Percentiles rank a stretch among this genome's conserved stretches.
These are phyloP conservation scores for Spialia ferax DNA, from an alignment of 2,888 invertebrate genomes.

Conservation along the genomic window DNA sequence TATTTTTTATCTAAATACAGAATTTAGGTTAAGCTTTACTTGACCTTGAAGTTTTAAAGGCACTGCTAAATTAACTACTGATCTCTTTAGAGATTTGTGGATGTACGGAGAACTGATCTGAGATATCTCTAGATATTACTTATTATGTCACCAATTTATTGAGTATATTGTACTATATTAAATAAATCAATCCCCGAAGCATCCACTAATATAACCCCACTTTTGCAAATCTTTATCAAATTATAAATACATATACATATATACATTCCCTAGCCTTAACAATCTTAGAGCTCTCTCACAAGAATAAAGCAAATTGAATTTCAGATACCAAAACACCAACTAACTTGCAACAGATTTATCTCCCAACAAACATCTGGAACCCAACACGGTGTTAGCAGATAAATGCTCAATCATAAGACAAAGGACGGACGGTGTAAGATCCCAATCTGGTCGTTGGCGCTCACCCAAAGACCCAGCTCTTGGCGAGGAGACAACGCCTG, in stretches of 20 bases:
- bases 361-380: conserved; percentile 19
- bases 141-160: too few species aligned
- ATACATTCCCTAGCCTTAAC: not conserved
- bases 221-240: too few species aligned
- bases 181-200: too few species aligned
- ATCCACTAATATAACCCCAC: too few species aligned
- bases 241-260: too few species aligned
- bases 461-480: conserved; percentile 51
- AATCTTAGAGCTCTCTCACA: not conserved
- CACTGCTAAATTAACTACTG: too few species aligned
- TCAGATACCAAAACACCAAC: not conserved
- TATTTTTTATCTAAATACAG: not conserved
- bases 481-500: conserved; percentile 25
- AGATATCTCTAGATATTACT: too few species aligned
- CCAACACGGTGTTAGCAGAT: conserved; percentile 32
- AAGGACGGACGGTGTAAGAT: conserved; percentile 37
- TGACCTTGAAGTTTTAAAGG: not conserved
- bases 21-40: not conserved
- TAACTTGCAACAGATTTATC: conserved; percentile 13
- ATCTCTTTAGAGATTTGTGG: too few species aligned
- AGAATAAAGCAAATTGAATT: not conserved
- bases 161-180: too few species aligned
- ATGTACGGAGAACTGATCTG: too few species aligned
- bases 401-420: conserved; percentile 37
- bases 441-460: conserved; percentile 46